These are phyloP conservation scores for Ailuropoda melanoleuca DNA, from an alignment of 2,113 vertebrate species.

Conservation along the genomic window DNA sequence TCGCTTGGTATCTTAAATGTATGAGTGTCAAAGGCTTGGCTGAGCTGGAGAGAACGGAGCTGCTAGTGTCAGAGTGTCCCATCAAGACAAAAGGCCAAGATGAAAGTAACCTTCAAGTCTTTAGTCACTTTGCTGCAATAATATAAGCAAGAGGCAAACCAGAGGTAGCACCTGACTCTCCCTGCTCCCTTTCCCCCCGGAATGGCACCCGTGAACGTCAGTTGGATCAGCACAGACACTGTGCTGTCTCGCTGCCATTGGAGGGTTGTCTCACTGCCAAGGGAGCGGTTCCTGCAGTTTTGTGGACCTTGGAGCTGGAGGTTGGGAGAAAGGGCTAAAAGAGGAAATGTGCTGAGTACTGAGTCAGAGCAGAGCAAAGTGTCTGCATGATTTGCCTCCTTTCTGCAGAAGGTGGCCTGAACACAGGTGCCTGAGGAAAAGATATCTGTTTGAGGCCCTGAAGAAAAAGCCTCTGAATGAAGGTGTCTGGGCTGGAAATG, in stretches of 20 bases:
- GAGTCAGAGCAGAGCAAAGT: neutral
- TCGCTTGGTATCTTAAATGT: neutral
- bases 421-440: neutral
- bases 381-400: neutral
- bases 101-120: neutral
- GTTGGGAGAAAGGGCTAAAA: accelerated
- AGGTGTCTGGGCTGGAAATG: neutral
- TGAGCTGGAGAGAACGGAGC: neutral
- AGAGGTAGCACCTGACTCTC: neutral
- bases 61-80: neutral
- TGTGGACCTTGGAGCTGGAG: accelerated
- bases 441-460: neutral
- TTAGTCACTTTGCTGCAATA: neutral
- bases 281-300: accelerated
- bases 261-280: neutral
- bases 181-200: neutral
- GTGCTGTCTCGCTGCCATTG: too few species aligned
- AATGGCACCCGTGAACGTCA: accelerated
- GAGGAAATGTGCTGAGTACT: neutral
- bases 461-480: neutral
- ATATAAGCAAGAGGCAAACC: neutral
- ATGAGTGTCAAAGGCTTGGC: neutral
- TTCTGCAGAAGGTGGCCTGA: neutral
- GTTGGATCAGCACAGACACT: too few species aligned
- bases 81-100: neutral